phyloP scores from a whole-genome alignment of 2,797 vertebrate species.

The Diglossa cyanea region DNA sequence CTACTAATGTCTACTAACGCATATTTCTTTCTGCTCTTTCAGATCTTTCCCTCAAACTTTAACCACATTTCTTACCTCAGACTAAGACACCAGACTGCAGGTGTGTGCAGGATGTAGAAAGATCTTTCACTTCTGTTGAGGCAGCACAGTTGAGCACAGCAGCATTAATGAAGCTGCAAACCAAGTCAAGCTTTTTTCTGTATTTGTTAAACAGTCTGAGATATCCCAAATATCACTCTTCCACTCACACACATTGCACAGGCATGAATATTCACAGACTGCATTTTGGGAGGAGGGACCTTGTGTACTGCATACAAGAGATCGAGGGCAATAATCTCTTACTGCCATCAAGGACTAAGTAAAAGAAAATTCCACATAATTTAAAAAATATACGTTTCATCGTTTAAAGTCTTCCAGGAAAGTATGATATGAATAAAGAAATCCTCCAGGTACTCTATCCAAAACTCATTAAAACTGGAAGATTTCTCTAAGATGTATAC shows the following conservation, averaged over 20 bases:
- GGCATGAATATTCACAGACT: not conserved
- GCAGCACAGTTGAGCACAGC: not conserved
- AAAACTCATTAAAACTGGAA: not conserved
- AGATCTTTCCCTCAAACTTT: not conserved
- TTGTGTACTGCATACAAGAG: not conserved
- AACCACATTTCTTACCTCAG: not conserved
- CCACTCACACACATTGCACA: not conserved
- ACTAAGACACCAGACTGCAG: conserved; percentile 5
- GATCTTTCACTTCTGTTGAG: conserved; percentile 15
- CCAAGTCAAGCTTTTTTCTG: not conserved
- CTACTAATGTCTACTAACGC: not conserved
- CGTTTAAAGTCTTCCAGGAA: not conserved
- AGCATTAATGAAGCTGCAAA: not conserved
- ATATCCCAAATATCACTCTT: not conserved
- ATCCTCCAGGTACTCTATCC: not conserved
- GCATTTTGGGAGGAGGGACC: not conserved
- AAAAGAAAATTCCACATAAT: not conserved
- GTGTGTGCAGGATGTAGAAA: conserved; percentile 3
- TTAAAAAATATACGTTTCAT: not conserved
- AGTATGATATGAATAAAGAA: not conserved
- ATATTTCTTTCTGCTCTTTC: not conserved
- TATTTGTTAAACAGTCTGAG: not conserved
- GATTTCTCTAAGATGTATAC: not conserved
- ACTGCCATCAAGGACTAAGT: not conserved
- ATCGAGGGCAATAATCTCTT: not conserved